Evolutionary conservation across 2,888 invertebrate species (phyloP).

Genomic region (Aphidius colemani): DNA sequence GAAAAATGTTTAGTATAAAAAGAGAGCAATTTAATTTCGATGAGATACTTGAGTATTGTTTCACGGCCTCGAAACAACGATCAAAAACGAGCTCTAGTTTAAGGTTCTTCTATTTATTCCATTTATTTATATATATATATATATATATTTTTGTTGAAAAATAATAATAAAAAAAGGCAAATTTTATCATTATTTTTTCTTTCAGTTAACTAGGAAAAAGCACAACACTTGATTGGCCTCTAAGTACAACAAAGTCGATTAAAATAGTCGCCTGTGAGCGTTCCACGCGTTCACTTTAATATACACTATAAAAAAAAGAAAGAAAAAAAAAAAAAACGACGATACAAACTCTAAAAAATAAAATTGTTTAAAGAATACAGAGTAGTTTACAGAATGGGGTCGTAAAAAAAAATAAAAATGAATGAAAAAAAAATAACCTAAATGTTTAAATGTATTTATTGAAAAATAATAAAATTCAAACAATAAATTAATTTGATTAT

Average conservation of each 20-base stretch:
- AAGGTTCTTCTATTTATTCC: conserved; percentile 7
- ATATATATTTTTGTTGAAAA: background rate
- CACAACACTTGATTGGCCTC: conserved; percentile 56
- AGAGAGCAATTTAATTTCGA: background rate
- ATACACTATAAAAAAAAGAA: no score
- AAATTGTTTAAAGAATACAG: no score
- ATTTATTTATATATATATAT: background rate
- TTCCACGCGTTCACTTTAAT: conserved; percentile 15
- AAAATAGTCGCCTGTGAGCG: conserved; percentile 44
- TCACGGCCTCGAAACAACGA: conserved; percentile 11
- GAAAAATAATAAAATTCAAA: no score
- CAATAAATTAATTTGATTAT: no score
- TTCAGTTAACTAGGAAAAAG: conserved; percentile 9
- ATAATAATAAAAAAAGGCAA: no score
- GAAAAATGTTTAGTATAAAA: background rate
- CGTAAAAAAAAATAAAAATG: no score
- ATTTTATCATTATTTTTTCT: background rate
- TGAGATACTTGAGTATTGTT: background rate
- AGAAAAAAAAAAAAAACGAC: background rate
- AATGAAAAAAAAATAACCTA: no score
- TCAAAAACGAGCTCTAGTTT: conserved; percentile 17
- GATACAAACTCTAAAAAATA: no score
- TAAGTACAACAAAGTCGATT: conserved; percentile 59
- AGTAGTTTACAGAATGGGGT: no score
- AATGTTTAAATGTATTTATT: no score